Conservation (phyloP, 1,140 invertebrate species). For the Sesamia nonagrioides region DNA sequence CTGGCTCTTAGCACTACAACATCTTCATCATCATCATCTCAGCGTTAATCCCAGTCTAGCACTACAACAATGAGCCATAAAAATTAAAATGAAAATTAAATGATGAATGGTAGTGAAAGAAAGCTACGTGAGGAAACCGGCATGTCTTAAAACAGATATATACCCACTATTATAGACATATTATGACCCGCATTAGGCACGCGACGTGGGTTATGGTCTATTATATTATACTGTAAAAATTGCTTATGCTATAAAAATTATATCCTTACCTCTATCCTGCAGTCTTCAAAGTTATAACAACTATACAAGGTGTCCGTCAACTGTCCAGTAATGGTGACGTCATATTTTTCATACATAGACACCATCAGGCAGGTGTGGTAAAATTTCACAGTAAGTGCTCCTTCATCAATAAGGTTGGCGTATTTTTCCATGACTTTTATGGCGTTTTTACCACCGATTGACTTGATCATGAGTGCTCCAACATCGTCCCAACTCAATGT, state of each 20-base stretch:
- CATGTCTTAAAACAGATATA: too few species aligned
- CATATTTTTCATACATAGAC: constrained; percentile 81
- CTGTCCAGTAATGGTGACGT: constrained; percentile 70
- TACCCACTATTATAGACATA: too few species aligned
- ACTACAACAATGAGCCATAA: too few species aligned
- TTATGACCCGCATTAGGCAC: too few species aligned
- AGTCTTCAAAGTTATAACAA: constrained; percentile 78
- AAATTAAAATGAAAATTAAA: too few species aligned
- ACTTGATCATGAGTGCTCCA: constrained; percentile 83
- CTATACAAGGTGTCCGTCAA: constrained; percentile 82
- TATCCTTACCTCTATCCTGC: constrained; percentile 74
- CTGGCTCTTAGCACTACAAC: too few species aligned
- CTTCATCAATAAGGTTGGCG: constrained; percentile 74
- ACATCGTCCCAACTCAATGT: constrained; percentile 84
- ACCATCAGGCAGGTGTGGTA: constrained; percentile 82
- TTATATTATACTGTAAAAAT: too few species aligned
- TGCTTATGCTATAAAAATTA: neutral
- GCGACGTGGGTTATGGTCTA: too few species aligned
- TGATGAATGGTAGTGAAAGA: too few species aligned
- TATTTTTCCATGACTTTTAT: constrained; percentile 79
- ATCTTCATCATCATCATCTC: too few species aligned
- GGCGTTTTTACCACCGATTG: constrained; percentile 82
- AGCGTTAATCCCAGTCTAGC: too few species aligned
- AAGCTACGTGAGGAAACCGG: too few species aligned
- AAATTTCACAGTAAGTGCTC: constrained; percentile 81